phyloP scores from a whole-genome alignment of 2,113 vertebrate species.

The Capra hircus region DNA sequence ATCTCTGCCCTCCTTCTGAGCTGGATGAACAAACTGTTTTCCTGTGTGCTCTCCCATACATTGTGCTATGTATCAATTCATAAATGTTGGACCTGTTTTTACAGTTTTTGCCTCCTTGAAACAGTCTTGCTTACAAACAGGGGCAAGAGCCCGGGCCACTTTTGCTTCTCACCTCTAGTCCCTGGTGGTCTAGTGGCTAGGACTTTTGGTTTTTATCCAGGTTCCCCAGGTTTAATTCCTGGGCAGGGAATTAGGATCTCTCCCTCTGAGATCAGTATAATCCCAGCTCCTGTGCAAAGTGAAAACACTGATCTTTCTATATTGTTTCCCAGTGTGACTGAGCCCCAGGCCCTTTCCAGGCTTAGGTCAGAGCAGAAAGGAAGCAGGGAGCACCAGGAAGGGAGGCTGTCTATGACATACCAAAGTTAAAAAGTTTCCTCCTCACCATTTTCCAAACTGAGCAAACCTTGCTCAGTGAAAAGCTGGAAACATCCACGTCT shows the following conservation, averaged over 20 bases:
- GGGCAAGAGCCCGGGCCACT: not conserved
- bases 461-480: not conserved
- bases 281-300: not conserved
- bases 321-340: not conserved
- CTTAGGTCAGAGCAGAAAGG: not conserved
- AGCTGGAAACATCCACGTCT: not conserved
- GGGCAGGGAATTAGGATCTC: not conserved
- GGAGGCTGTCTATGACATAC: not conserved
- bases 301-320: not conserved
- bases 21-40: not conserved
- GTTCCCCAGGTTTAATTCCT: not conserved
- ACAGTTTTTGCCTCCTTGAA: not conserved
- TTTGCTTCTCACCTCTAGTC: not conserved
- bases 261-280: not conserved
- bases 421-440: not conserved
- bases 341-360: not conserved
- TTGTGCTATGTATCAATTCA: not conserved
- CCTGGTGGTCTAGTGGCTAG: not conserved
- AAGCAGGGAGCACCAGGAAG: not conserved
- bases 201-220: not conserved
- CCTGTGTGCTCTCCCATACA: rapidly evolving
- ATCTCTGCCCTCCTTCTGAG: not conserved
- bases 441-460: not conserved
- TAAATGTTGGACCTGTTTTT: not conserved
- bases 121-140: not conserved